These are phyloP conservation scores for Probaryconus sp. DNA, from an alignment of 1,140 invertebrate species.

Conservation along the genomic window DNA sequence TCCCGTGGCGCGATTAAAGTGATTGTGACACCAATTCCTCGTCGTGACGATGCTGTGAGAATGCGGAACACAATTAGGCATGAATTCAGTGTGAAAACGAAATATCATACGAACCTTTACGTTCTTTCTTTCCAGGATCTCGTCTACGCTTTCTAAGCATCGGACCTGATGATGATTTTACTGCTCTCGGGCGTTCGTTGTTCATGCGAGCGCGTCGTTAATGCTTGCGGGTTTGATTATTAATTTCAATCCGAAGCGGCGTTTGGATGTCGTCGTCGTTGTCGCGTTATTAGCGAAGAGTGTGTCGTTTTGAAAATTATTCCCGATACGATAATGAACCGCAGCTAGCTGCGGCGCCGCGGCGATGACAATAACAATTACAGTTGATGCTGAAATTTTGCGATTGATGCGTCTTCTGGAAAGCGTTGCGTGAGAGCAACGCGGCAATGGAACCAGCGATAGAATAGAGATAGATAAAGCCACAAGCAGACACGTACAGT, in stretches of 20 bases:
- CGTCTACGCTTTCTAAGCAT: conserved; percentile 50
- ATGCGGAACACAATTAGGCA: conserved; percentile 48
- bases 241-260: conserved; percentile 28
- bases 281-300: conserved; percentile 45
- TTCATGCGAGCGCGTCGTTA: conserved; percentile 21
- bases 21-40: conserved; percentile 41
- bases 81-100: conserved; percentile 53
- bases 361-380: conserved; percentile 72
- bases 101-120: conserved; percentile 31
- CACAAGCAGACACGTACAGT: conserved; percentile 62
- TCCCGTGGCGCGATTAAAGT: conserved; percentile 26
- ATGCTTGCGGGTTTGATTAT: conserved; percentile 51
- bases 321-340: conserved; percentile 66
- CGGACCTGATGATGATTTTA: conserved; percentile 19
- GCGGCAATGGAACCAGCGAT: conserved; percentile 18
- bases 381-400: conserved; percentile 74
- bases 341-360: conserved; percentile 50
- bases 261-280: conserved; percentile 7
- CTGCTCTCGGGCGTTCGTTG: conserved; percentile 37
- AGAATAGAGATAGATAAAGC: conserved; percentile 65
- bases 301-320: conserved; percentile 61
- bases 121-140: conserved; percentile 13
- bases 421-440: conserved; percentile 47
- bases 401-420: conserved; percentile 73
- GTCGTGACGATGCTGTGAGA: conserved; percentile 44